Base-by-base conservation (phyloP, 1,140 invertebrate genomes). In the Drosophila asahinai region DNA sequence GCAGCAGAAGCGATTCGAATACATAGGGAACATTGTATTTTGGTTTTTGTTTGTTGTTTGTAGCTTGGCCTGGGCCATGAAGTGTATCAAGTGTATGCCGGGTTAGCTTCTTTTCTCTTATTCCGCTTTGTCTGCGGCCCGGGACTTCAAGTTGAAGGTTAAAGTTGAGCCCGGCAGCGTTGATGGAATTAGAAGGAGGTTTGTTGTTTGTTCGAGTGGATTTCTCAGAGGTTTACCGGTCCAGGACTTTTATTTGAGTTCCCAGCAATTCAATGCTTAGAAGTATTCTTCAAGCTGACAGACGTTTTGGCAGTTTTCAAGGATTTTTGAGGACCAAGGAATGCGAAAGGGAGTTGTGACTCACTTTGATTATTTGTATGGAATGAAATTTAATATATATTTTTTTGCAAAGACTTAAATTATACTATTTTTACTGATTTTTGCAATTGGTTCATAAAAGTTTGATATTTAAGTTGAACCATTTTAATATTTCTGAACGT, bases 51-150 rank as follows among this genome's bases (percentile, higher is more conserved):
- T 78, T 78, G 76, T 78, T 78, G 70, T 72, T 71, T 71, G 64
- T 45, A 6, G 52, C 52, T 11, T 74, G 58, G 42, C 59, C 42
- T 55, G 51, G 49, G 65, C 51, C 40, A 60, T 57, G 74, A 84
- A 82, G 79, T 86, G 83, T 86, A 87, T 87, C 84, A 89, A 87
- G 84, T 84, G 84, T 80, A 84, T 84, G 77, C 52, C 27, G 54
- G 51, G 67, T 62, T 70, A 48, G 62, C 54, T 72, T 51, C 75
- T 67, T 59, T 80, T 73, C 62, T 51, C 60, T 11, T 17, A 55
- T 80, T 57, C 62, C 25, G 11, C 63, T 62, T 47, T 77, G 71
- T 61, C 45, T 61, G 11, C 45, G 2, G 22, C 64, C 65, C 7
- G 45, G 59, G 22, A 51, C 68, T 61, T 71, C 77, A 89, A 81